Percentiles rank a stretch among this genome's conserved stretches.
These are phyloP conservation scores for Cyclophora albipunctata DNA, from an alignment of 2,888 invertebrate genomes.

Conservation along the genomic window DNA sequence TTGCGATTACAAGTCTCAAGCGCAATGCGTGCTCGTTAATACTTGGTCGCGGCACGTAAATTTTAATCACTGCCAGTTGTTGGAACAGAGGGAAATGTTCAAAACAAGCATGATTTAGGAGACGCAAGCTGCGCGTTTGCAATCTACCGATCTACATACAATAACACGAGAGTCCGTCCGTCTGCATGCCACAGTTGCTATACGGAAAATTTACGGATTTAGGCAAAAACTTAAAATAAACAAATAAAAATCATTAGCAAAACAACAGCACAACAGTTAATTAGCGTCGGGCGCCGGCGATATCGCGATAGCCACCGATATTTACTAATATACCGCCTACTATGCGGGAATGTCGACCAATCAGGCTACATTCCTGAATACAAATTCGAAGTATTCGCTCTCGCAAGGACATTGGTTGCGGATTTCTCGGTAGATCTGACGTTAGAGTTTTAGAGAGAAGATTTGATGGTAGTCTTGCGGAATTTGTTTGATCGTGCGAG, in stretches of 20 bases:
- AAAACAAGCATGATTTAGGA: conserved; percentile 69
- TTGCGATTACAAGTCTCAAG: conserved; percentile 52
- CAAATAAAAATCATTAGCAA: conserved; percentile 10
- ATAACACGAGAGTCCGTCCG: not conserved
- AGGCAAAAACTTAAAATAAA: too few relatives aligned
- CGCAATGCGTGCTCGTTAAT: conserved; percentile 69
- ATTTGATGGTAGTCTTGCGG: conserved; percentile 51
- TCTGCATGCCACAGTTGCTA: not conserved
- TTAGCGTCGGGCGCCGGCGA: conserved; percentile 50
- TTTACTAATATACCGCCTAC: conserved; percentile 64
- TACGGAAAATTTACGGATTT: too few relatives aligned
- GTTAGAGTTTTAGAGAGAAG: conserved; percentile 9
- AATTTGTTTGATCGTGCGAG: conserved; percentile 49
- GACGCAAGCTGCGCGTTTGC: conserved; percentile 41
- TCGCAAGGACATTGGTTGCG: conserved; percentile 49
- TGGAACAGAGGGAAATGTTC: conserved; percentile 63
- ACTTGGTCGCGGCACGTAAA: conserved; percentile 72
- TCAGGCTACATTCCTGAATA: conserved; percentile 66
- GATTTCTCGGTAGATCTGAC: conserved; percentile 25
- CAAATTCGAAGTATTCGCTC: conserved; percentile 50
- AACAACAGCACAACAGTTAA: conserved; percentile 40
- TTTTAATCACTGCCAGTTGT: conserved; percentile 73
- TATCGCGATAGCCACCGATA: conserved; percentile 44
- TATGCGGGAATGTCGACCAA: conserved; percentile 61
- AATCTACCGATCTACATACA: conserved; percentile 17